Conservation (phyloP, 1,140 invertebrate genomes). For the Drosophila pseudoobscura region DNA sequence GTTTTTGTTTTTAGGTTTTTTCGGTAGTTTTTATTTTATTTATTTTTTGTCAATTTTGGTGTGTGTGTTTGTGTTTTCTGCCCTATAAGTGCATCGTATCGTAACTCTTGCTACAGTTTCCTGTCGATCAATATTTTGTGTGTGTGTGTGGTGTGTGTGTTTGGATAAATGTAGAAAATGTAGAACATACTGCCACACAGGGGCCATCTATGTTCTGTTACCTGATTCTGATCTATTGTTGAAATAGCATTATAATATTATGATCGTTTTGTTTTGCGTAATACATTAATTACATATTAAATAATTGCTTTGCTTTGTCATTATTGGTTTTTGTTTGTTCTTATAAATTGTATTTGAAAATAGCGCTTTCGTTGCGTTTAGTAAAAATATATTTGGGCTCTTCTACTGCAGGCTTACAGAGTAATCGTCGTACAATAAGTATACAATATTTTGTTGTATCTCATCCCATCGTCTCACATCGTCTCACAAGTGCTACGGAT, state of each 20-base stretch:
- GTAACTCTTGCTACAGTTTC: slow-evolving; percentile 28
- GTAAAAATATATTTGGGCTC: slow-evolving; percentile 81
- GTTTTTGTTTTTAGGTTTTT: slow-evolving; percentile 52
- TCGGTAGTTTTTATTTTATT: slow-evolving; percentile 73
- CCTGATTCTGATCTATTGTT: slow-evolving; percentile 21
- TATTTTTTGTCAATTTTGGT: slow-evolving; percentile 66
- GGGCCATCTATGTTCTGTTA: slow-evolving; percentile 19
- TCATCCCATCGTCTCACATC: slow-evolving; percentile 30
- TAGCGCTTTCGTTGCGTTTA: slow-evolving; percentile 75
- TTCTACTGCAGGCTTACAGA: slow-evolving; percentile 65
- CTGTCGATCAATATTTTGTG: slow-evolving; percentile 26
- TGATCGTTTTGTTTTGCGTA: slow-evolving; percentile 51
- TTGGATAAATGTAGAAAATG: slow-evolving; percentile 36
- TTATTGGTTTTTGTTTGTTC: slow-evolving; percentile 67
- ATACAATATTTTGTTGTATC: slow-evolving; percentile 27
- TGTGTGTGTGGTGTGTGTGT: slow-evolving; percentile 5
- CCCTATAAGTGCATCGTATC: slow-evolving; percentile 51
- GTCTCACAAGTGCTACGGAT: slow-evolving; percentile 54
- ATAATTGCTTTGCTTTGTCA: slow-evolving; percentile 77
- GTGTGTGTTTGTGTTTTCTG: slow-evolving; percentile 26
- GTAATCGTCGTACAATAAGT: slow-evolving; percentile 35
- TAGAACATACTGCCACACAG: slow-evolving; percentile 13
- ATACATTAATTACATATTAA: slow-evolving; percentile 78
- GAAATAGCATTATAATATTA: too few relatives aligned
- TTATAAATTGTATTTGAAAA: slow-evolving; percentile 78